These are phyloP conservation scores for Scomber japonicus DNA, from an alignment of 2,113 vertebrate species.

Conservation along the genomic window DNA sequence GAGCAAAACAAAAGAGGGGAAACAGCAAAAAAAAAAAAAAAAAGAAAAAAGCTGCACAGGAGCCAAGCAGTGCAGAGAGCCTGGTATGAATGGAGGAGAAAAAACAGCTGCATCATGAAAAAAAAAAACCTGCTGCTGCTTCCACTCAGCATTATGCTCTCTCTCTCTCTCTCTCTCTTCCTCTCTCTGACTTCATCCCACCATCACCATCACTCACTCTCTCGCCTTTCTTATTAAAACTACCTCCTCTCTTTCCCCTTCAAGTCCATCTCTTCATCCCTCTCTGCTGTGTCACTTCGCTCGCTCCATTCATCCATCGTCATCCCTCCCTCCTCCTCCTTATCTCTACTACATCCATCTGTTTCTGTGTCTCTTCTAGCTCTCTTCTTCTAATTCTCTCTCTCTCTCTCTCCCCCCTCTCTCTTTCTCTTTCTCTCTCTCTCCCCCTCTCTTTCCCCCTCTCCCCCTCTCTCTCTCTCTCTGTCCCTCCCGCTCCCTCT, in stretches of 20 bases:
- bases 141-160: neutral
- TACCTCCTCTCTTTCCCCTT: neutral
- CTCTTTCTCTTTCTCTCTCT: neutral
- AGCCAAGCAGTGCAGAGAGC: slow-evolving; percentile 33
- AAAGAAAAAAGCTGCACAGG: slow-evolving; percentile 14
- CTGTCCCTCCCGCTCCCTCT: neutral
- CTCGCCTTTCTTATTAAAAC: neutral
- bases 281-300: neutral
- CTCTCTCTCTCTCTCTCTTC: neutral
- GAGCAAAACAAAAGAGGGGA: slow-evolving; percentile 54
- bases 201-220: neutral
- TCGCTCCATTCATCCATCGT: neutral
- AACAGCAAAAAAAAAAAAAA: neutral
- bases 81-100: slow-evolving; percentile 44
- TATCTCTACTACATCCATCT: neutral
- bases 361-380: neutral
- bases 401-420: too few relatives aligned
- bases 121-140: slow-evolving; percentile 81
- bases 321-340: neutral
- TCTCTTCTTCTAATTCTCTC: accelerated
- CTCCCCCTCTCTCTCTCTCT: neutral
- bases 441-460: neutral
- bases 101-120: slow-evolving; percentile 87
- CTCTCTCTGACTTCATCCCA: slow-evolving; percentile 3
- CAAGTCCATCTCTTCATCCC: slow-evolving; percentile 4